Conservation (phyloP, 2,113 vertebrate species). For the Pseudois nayaur region DNA sequence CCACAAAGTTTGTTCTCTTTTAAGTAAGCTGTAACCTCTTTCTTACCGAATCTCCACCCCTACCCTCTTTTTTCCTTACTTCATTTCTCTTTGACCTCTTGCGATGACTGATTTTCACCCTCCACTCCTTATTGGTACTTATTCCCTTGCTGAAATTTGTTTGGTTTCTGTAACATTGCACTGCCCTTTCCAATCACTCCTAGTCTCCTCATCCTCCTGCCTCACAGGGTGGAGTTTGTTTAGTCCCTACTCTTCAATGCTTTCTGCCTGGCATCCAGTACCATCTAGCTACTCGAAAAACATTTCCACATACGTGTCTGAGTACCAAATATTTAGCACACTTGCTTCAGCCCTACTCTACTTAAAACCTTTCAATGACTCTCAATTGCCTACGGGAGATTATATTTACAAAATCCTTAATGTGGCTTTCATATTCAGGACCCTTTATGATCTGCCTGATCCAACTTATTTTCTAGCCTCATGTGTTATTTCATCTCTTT, state of each 20-base stretch:
- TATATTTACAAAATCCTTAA: background rate
- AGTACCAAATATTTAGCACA: background rate
- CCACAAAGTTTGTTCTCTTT: background rate
- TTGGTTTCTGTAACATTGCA: background rate
- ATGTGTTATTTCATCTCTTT: background rate
- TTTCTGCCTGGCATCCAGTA: background rate
- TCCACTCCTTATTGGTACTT: background rate
- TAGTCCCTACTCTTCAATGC: background rate
- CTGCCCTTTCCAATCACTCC: background rate
- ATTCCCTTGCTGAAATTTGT: background rate
- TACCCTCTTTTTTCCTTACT: background rate
- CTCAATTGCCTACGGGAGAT: background rate
- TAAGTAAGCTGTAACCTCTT: constrained; percentile 7
- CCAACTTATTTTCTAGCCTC: background rate
- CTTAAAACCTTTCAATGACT: background rate
- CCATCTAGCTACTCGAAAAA: background rate
- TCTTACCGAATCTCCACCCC: background rate
- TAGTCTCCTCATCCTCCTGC: background rate
- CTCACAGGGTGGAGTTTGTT: background rate
- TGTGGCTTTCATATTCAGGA: background rate
- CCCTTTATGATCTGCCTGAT: background rate
- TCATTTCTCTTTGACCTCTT: background rate
- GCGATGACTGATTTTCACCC: background rate
- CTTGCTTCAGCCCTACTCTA: background rate
- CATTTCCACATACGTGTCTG: background rate